Percentiles rank a stretch among this genome's conserved stretches.
Conservation (phyloP, 2,888 invertebrate genomes). For the Pinctada fucata region DNA sequence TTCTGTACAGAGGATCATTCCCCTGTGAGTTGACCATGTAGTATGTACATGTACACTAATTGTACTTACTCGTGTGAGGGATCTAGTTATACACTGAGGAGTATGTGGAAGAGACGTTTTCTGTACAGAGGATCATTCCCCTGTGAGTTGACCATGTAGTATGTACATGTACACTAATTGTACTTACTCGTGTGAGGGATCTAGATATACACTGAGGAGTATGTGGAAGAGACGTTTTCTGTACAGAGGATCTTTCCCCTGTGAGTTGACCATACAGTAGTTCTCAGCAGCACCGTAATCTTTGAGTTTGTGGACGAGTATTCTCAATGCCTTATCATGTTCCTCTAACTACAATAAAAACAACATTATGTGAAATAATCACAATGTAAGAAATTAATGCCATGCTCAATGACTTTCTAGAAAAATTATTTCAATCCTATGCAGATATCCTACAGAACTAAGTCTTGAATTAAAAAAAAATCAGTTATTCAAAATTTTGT, state of each 20-base stretch:
- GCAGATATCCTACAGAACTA: not conserved
- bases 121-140: constrained; percentile 72
- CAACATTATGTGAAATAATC: not conserved
- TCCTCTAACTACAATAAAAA: constrained; percentile 77
- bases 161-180: constrained; percentile 45
- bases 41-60: too few species aligned
- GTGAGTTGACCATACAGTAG: constrained; percentile 78
- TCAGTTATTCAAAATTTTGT: too few species aligned
- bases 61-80: constrained; percentile 74
- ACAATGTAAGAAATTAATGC: not conserved
- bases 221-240: constrained; percentile 77
- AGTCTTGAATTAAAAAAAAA: too few species aligned
- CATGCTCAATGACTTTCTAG: not conserved
- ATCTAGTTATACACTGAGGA: constrained; percentile 77
- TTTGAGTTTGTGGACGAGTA: constrained; percentile 78
- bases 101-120: constrained; percentile 73
- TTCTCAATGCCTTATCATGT: constrained; percentile 79
- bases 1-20: too few species aligned
- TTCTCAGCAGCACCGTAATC: constrained; percentile 79
- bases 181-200: constrained; percentile 74
- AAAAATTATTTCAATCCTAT: not conserved
- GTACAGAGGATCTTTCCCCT: constrained; percentile 69
- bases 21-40: too few species aligned
- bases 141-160: constrained; percentile 77
- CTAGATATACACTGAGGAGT: constrained; percentile 77